phyloP scores from a whole-genome alignment of 2,797 vertebrate genomes.

The Hirundo rustica region DNA sequence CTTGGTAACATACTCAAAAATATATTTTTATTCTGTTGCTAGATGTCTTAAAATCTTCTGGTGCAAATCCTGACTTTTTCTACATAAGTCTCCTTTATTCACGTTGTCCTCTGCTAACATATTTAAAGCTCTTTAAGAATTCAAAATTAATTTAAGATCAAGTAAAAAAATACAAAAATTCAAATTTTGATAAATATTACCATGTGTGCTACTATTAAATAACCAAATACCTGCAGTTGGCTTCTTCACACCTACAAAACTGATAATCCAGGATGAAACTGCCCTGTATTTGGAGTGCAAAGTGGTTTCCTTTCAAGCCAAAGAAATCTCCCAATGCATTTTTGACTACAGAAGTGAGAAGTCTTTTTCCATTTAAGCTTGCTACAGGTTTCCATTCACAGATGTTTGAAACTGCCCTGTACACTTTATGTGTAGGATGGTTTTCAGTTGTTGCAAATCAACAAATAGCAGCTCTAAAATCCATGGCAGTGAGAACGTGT shows the following conservation, averaged over 20 bases:
- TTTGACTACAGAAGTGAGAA: background rate
- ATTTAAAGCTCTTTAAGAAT: background rate
- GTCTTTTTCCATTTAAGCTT: background rate
- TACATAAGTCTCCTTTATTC: background rate
- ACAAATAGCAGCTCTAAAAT: background rate
- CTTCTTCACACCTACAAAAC: background rate
- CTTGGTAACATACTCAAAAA: background rate
- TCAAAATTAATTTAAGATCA: background rate
- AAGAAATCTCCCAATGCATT: background rate
- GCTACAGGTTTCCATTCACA: background rate
- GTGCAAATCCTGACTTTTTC: background rate
- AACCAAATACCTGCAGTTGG: background rate
- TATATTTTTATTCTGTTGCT: background rate
- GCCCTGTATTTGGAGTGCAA: background rate
- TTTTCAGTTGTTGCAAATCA: background rate
- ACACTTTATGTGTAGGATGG: background rate
- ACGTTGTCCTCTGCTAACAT: background rate
- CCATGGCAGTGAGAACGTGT: background rate
- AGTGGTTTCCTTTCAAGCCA: background rate
- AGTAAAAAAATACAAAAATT: background rate
- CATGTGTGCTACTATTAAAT: background rate
- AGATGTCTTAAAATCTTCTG: background rate
- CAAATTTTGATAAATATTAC: background rate
- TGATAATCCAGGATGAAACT: background rate
- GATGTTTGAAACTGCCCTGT: background rate